Base-by-base conservation (phyloP, 2,113 vertebrate species). In the Crypturellus undulatus region DNA sequence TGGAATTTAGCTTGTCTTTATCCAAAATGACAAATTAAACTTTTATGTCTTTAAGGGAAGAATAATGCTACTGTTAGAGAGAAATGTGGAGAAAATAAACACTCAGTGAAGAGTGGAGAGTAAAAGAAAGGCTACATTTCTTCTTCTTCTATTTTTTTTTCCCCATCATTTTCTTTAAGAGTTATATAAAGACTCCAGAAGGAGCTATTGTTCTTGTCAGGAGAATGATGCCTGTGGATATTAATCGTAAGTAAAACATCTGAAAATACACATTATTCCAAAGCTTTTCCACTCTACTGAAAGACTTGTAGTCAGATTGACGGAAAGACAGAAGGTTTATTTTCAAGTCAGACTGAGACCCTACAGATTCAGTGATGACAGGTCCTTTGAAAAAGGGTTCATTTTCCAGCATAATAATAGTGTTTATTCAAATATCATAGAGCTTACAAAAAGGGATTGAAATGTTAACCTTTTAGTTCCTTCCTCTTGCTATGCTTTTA, bases 221-320 rank as follows among this genome's bases (percentile, higher is more conserved):
- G 26, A 89, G 47, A 93, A 83, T 90, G 92, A 93, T 84, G 89
- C 65, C 62, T 94, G 20, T 94, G 75, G 80, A 92, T 94, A 94
- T 95, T 96, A 89, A 91, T 83, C 71, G 69, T 68, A 94, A 78
- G 32, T 87, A 77, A 87, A 94, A 84, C 83, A 91, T 77, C 13
- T 87, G 87, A 95, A 96, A 94, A 96, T 90, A 59, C 42, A 87
- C 64, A 85, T 96, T 93, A 96, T 96, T 96, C 84, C 92, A 95
- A 92, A 68, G 70, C 21, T 90, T 89, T 93, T 90, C 56, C 49
- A 75, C n/a, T 78, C 92, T 87, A n/a, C 26, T 85, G 79, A 81
- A 95, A 91, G 63, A 45, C 34, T 73, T 72, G 70, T 91, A 91
- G 24, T 90, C 22, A 52, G 64, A 71, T 4, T 96, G 91, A 94